Base-by-base conservation (phyloP, 2,888 invertebrate species). In the Oligia latruncula region DNA sequence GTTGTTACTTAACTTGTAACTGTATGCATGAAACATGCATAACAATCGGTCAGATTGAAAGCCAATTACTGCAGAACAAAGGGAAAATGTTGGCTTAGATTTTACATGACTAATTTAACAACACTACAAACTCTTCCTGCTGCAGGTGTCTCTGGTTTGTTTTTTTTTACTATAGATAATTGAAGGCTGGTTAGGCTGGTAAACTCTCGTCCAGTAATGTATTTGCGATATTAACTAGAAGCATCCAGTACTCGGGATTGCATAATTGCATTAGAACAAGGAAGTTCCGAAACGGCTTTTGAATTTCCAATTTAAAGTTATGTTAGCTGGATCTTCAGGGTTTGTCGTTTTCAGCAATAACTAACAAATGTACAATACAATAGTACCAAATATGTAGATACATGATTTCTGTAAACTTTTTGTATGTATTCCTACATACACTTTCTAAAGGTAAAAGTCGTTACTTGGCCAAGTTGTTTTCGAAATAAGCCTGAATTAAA, bases 31-130 rank as follows among this genome's bases (percentile, higher is more conserved):
- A 20, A 62, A 74, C 46, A 74, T 40, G 43, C 58, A 74, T 73
- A 71, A 73, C 40, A 74, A 82, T 71, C 66, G 52, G 20, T 67
- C 40, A 43, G 58, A 74, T 77, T 70, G 49, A 46, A 66, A 74
- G 64, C 67, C 83, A 77, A 84, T 82, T 74, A 83, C 74, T 83
- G 67, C 29, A 71, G 64, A 77, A 84, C 77, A 67, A 84, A 77
- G 46, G 46, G 35, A 74, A 71, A 77, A 71, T 52, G 23, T 82
- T 83, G 87, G 67, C 77, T 74, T 66, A 23, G 23, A 52, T 55
- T 73, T 35, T 67, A 71, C 70, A 71, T 87, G 55, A 78, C 29
- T 83, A 83, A 86, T 65, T 43, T 64, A 40, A 67, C 43, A 64
- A 75, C 35, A 64, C 29, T 58, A 68, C 29, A 8, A 55, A 72